Evolutionary conservation across 2,888 invertebrate genomes (phyloP), one percentile per base, ranked within the genome.

Genomic region (Holacanthella duospinosa): DNA sequence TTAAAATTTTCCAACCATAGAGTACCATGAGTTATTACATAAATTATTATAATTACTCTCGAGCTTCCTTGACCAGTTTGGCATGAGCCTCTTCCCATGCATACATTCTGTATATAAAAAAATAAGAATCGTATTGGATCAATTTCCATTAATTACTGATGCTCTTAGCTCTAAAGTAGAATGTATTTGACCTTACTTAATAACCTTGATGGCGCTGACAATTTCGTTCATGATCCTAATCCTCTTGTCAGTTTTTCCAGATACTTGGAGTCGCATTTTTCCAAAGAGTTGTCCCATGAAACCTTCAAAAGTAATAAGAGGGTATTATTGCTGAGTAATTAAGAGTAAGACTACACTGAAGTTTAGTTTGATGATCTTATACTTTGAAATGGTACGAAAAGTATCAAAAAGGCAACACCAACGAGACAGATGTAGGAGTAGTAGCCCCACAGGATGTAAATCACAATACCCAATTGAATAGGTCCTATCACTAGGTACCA

Each of bases 221-320:
- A 96, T 86, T 82, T 96, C 95, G 75, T 89, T 91, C 92, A 95
- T 95, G 60, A 94, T 82, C 60, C 90, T 84, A 48, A 96, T 89
- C 66, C 96, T 82, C 73, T 88, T 87, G 77, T 96, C 95, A 16
- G 59, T 59, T 44, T 59, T 24, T 26, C 44, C 59, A 43, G 59
- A 43, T 4, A 43, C 43, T 25, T 48, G 29, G 19, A 43, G 29
- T 48, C 59, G 43, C 0, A 94, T 93, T 75, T 87, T 83, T 68
- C 82, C 79, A 25, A 59, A 43, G 9, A 59, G 19, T n/a, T 28
- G 29, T 43, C 59, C 59, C 59, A 59, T 59, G 9, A 48, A 3
- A 16, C 59, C 59, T n/a, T n/a, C n/a, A 24, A 55, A 55, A 26
- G 4, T 12, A 6, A 9, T 24, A 54, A 12, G 54, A 12, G 21